Base-by-base conservation (phyloP, 2,888 invertebrate species). In the Cenopis cana region DNA sequence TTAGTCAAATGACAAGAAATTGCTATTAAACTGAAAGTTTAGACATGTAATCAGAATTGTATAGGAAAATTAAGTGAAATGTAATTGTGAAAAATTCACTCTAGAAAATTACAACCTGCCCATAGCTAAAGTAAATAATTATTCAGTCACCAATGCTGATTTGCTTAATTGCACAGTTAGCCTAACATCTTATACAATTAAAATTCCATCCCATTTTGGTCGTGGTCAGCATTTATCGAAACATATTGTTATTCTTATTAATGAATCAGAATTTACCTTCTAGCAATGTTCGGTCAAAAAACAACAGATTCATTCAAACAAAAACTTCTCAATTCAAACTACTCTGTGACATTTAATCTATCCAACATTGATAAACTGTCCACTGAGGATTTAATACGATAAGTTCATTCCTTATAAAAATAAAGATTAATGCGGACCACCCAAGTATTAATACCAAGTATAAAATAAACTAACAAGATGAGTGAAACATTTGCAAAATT, bases 301-400 rank as follows among this genome's bases (percentile, higher is more conserved):
- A 18, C 10, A 64, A 10, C 17, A 64, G 14, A 62, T 24, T 38
- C 17, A 57, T 50, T n/a, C 52, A 20, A 46, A 68, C 41, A 69
- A 57, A 54, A 57, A 59, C 38, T 36, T 64, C 41, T 64, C 64
- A 69, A 64, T 69, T 52, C 29, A 18, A 38, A 41, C 50, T 57
- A 52, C 46, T 46, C 46, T 17, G 29, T 57, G 57, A 46, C 54
- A 52, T 24, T 50, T 57, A 69, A 69, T 69, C 69, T 57, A 57
- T 57, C 62, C 29, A 52, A 64, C 64, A 33, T 33, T 69, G 64
- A 69, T 59, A 65, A 64, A 69, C 69, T 46, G 57, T 41, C 64
- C 57, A 69, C 64, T 69, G 64, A 69, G 64, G 56, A 69, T 69
- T 65, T 52, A 65, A 50, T 62, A 33, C 57, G 64, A 59, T 65